A percentile compares a stretch with the other conserved stretches of the same genome.
phyloP scores from a whole-genome alignment of 2,888 invertebrate species.

The Metellina segmentata region DNA sequence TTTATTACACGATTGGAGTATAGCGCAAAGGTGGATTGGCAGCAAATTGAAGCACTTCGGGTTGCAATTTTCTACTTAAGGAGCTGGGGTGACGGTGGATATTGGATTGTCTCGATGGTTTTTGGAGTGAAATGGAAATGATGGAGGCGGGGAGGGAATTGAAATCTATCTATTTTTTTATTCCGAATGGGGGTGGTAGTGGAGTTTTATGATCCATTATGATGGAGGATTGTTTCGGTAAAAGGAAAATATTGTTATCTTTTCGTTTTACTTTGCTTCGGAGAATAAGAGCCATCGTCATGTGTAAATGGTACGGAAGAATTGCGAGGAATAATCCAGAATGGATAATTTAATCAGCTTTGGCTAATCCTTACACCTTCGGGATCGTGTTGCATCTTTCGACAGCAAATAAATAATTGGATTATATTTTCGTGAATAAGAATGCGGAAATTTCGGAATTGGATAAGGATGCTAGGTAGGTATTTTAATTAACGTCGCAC shows the following conservation, averaged over 20 bases:
- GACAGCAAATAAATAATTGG: too few relatives aligned
- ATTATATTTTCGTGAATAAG: too few relatives aligned
- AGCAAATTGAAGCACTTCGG: conserved; percentile 28
- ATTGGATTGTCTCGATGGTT: background rate
- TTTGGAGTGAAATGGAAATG: background rate
- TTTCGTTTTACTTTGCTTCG: background rate
- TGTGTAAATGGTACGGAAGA: too few relatives aligned
- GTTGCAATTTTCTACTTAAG: background rate
- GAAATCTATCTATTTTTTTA: background rate
- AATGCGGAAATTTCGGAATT: too few relatives aligned
- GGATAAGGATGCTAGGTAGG: too few relatives aligned
- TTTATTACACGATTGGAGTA: conserved; percentile 38
- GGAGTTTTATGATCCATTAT: background rate
- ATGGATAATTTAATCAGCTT: too few relatives aligned
- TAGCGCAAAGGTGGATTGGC: conserved; percentile 22
- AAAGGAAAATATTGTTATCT: background rate
- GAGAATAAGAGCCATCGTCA: too few relatives aligned
- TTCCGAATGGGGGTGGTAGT: background rate
- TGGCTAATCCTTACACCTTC: too few relatives aligned
- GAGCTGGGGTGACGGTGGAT: background rate
- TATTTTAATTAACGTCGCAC: too few relatives aligned
- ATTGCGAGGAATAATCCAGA: too few relatives aligned
- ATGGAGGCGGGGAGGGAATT: background rate
- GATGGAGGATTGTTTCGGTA: background rate
- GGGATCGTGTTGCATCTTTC: too few relatives aligned